Conservation (phyloP, 2,113 vertebrate genomes). For the Colistium nudipinnis region DNA sequence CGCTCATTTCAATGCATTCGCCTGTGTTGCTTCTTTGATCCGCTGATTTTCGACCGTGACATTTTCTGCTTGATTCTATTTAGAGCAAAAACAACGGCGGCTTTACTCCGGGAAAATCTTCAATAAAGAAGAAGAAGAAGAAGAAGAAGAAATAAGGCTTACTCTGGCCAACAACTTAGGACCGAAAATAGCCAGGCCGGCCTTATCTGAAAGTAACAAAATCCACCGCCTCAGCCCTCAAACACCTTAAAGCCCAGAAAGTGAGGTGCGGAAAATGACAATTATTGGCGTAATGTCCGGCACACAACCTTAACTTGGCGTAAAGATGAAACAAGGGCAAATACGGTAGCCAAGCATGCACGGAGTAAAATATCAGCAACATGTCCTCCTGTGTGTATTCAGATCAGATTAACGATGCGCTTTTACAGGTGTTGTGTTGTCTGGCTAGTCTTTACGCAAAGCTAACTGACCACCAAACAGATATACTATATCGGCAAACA, state of each 20-base stretch:
- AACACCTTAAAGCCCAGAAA: too few relatives aligned
- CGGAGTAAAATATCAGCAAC: too few relatives aligned
- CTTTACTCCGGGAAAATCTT: background rate
- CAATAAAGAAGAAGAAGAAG: background rate
- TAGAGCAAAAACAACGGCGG: background rate
- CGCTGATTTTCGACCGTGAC: background rate
- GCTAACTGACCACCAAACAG: too few relatives aligned
- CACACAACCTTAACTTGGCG: too few relatives aligned
- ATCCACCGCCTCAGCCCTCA: background rate
- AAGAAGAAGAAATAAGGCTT: background rate
- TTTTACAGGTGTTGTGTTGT: too few relatives aligned
- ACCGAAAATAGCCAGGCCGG: background rate
- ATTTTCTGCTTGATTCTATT: background rate
- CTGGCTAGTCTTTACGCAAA: too few relatives aligned
- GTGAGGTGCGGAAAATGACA: background rate
- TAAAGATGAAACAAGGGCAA: too few relatives aligned
- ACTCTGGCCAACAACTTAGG: background rate
- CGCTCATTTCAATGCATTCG: background rate
- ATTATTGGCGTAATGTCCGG: too few relatives aligned
- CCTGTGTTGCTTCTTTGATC: background rate
- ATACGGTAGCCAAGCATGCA: too few relatives aligned
- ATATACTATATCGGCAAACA: too few relatives aligned
- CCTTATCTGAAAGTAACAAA: background rate
- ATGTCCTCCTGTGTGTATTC: too few relatives aligned
- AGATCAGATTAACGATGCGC: too few relatives aligned